phyloP scores from a whole-genome alignment of 2,797 vertebrate species.

The Scarus forsteni region DNA sequence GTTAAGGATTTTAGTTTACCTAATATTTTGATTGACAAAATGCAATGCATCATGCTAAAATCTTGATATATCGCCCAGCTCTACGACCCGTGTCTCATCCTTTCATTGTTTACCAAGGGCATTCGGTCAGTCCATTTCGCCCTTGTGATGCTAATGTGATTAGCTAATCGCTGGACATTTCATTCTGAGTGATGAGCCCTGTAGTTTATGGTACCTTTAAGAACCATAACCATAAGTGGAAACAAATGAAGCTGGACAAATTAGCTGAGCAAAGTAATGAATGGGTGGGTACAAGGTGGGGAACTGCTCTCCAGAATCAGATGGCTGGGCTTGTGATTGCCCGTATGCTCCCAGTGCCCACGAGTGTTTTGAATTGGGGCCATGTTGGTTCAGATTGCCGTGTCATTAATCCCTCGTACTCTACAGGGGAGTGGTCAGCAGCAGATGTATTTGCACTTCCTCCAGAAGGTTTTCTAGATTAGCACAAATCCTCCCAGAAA shows the following conservation, averaged over 20 bases:
- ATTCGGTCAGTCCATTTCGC: constrained; percentile 54
- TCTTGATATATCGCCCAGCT: no score
- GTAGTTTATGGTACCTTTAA: constrained; percentile 40
- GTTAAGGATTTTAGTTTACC: no score
- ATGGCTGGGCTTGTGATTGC: constrained; percentile 55
- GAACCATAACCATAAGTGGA: constrained; percentile 26
- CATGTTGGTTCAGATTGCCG: constrained; percentile 78
- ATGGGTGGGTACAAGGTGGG: constrained; percentile 17
- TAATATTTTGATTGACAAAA: no score
- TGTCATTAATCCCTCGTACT: constrained; percentile 80
- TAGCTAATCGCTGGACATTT: constrained; percentile 57
- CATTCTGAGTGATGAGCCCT: constrained; percentile 28
- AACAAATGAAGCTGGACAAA: constrained; percentile 45
- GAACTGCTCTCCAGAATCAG: constrained; percentile 37
- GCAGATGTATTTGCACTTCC: constrained; percentile 83
- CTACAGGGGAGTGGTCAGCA: constrained; percentile 78
- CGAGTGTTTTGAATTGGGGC: constrained; percentile 70
- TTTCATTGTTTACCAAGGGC: constrained; percentile 68
- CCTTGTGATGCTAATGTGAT: constrained; percentile 66
- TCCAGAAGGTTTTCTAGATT: constrained; percentile 85
- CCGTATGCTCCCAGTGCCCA: constrained; percentile 67
- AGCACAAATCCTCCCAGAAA: constrained; percentile 79
- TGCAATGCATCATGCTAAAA: no score
- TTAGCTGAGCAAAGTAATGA: constrained; percentile 12
- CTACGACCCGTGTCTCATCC: constrained; percentile 15